Base-by-base conservation (phyloP, 2,888 invertebrate genomes). In the Bedellia somnulentella region DNA sequence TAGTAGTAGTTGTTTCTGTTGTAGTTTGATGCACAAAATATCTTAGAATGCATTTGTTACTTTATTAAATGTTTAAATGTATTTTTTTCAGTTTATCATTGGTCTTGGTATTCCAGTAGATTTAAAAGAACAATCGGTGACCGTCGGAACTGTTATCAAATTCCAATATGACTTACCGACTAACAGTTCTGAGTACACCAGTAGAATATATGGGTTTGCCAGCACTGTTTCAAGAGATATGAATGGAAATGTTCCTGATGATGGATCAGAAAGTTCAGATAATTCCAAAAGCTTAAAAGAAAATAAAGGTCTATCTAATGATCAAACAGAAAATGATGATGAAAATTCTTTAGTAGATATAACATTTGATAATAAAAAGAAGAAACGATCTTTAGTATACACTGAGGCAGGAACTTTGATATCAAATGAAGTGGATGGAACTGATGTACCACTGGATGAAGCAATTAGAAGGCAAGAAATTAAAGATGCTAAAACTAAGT, bases 21-120 rank as follows among this genome's bases (percentile, higher is more conserved):
- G n/a, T n/a, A n/a, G n/a, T n/a, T n/a, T n/a, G n/a, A n/a, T n/a
- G n/a, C n/a, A n/a, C n/a, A n/a, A n/a, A n/a, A n/a, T n/a, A n/a
- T n/a, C n/a, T n/a, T n/a, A n/a, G n/a, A n/a, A n/a, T n/a, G n/a
- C n/a, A n/a, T n/a, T n/a, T n/a, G n/a, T n/a, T n/a, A n/a, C n/a
- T n/a, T n/a, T n/a, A n/a, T n/a, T n/a, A n/a, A n/a, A n/a, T n/a
- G n/a, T n/a, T n/a, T n/a, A n/a, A n/a, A n/a, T n/a, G n/a, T 36
- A 38, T 34, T 44, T 45, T 42, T 61, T 64, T 24, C 57, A 86
- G 85, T 78, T 85, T 41, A 81, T 85, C 40, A 75, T 82, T 30
- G 85, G 85, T 45, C 62, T 85, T 33, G 85, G 85, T 47, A 62
- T 85, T 15, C 84, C 85, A 2, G 79, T 84, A 15, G 83, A 83